Percentiles rank a stretch among this genome's conserved stretches.
phyloP scores from a whole-genome alignment of 2,113 vertebrate genomes.

The Myodes glareolus region DNA sequence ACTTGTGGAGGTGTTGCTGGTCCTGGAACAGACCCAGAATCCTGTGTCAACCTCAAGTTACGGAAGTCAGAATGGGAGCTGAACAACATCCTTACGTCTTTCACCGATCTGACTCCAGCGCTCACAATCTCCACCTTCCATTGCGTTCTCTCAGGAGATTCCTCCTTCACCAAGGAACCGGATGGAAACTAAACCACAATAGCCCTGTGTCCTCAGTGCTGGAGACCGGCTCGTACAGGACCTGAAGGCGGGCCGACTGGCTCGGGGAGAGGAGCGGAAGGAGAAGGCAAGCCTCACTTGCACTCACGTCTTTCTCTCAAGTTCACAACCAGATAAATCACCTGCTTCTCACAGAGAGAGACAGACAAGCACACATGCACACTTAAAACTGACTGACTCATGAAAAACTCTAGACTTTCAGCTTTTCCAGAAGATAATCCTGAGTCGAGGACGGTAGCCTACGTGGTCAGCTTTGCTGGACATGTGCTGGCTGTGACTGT shows the following conservation, averaged over 20 bases:
- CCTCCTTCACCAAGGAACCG: not conserved
- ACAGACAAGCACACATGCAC: not conserved
- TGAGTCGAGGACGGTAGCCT: not conserved
- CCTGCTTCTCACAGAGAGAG: not conserved
- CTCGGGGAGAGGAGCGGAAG: not conserved
- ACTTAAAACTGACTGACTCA: not conserved
- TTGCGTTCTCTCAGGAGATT: not conserved
- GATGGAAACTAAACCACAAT: not conserved
- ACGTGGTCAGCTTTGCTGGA: not conserved
- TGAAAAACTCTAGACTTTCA: conserved; percentile 15
- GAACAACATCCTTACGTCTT: not conserved
- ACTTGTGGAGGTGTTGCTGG: not conserved
- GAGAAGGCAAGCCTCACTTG: not conserved
- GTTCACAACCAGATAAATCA: not conserved
- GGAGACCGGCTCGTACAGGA: not conserved
- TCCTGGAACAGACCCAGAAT: not conserved
- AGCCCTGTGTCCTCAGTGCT: not conserved
- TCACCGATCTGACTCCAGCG: not conserved
- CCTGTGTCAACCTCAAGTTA: not conserved
- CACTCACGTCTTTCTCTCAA: not conserved
- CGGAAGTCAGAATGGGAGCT: not conserved
- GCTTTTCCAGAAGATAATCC: not conserved
- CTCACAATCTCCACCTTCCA: not conserved
- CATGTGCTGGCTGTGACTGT: not conserved
- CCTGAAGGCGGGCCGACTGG: not conserved